A percentile compares a stretch with the other conserved stretches of the same genome.
phyloP scores from a whole-genome alignment of 1,140 invertebrate genomes.

The Planococcus citri region DNA sequence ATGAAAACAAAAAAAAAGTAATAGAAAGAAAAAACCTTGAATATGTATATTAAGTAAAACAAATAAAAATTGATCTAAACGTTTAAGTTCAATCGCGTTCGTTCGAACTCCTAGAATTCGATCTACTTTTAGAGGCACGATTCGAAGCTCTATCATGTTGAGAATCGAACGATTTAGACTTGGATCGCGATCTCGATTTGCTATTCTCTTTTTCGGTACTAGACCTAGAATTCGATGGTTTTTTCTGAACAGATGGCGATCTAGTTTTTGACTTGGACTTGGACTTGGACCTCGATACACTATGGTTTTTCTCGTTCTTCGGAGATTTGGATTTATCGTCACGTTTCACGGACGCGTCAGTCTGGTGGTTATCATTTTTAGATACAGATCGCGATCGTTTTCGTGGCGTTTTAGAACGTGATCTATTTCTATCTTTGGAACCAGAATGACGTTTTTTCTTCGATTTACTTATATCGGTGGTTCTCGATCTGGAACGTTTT shows the following conservation, averaged over 20 bases:
- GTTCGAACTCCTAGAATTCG: no score
- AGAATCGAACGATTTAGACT: not conserved
- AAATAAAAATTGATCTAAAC: no score
- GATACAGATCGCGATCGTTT: slow-evolving; percentile 1
- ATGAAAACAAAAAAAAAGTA: no score
- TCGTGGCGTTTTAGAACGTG: not conserved
- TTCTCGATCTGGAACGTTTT: not conserved
- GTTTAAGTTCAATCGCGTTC: no score
- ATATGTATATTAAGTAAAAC: no score
- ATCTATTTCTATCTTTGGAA: not conserved
- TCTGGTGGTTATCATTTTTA: not conserved
- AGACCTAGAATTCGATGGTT: not conserved
- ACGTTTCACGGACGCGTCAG: not conserved
- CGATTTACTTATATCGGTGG: not conserved
- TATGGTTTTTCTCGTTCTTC: not conserved
- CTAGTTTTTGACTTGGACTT: not conserved
- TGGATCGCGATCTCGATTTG: not conserved
- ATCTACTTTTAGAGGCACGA: no score
- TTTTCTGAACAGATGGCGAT: not conserved
- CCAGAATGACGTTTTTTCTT: not conserved
- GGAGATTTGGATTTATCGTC: not conserved
- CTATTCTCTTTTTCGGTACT: not conserved
- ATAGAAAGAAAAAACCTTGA: no score
- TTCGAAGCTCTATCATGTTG: not conserved
- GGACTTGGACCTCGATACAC: not conserved